Percentiles rank a stretch among this genome's conserved stretches.
Evolutionary conservation across 2,888 invertebrate genomes (phyloP).

Genomic region (Drosophila rubida): DNA sequence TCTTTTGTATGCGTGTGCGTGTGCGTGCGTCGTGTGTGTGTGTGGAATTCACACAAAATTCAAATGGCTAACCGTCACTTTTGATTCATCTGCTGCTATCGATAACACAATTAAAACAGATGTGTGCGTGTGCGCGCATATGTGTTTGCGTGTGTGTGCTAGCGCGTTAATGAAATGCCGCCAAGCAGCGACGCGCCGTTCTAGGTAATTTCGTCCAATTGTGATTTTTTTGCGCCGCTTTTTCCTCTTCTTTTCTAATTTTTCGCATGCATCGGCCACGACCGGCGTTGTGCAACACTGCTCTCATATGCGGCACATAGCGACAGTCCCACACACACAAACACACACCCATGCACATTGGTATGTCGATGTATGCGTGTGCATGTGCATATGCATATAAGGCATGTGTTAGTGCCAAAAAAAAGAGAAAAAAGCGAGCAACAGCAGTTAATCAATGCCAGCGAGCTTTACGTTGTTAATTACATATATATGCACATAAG

Average conservation of each 20-base stretch:
- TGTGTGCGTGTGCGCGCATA: background rate
- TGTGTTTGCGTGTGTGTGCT: background rate
- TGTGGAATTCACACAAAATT: constrained; percentile 50
- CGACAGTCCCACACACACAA: constrained; percentile 60
- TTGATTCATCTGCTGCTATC: constrained; percentile 47
- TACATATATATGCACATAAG: constrained; percentile 35
- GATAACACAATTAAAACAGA: constrained; percentile 57
- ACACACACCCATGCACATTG: constrained; percentile 8
- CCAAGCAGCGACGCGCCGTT: constrained; percentile 24
- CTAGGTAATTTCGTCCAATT: constrained; percentile 42
- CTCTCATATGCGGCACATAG: constrained; percentile 68
- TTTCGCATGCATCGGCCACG: constrained; percentile 50
- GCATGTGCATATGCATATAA: constrained; percentile 58
- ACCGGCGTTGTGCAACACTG: constrained; percentile 70
- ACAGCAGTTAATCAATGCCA: constrained; percentile 72
- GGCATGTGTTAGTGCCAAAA: constrained; percentile 63
- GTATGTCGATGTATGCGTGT: constrained; percentile 11
- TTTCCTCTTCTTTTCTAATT: constrained; percentile 23
- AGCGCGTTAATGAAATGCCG: constrained; percentile 20
- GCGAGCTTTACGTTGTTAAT: constrained; percentile 62
- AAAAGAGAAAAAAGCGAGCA: constrained; percentile 31
- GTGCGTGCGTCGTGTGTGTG: constrained; percentile 17
- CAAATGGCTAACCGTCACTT: constrained; percentile 71
- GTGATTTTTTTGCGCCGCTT: constrained; percentile 61
- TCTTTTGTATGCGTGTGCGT: constrained; percentile 10